phyloP scores from a whole-genome alignment of 1,140 invertebrate genomes.

The Dicyema japonicum region DNA sequence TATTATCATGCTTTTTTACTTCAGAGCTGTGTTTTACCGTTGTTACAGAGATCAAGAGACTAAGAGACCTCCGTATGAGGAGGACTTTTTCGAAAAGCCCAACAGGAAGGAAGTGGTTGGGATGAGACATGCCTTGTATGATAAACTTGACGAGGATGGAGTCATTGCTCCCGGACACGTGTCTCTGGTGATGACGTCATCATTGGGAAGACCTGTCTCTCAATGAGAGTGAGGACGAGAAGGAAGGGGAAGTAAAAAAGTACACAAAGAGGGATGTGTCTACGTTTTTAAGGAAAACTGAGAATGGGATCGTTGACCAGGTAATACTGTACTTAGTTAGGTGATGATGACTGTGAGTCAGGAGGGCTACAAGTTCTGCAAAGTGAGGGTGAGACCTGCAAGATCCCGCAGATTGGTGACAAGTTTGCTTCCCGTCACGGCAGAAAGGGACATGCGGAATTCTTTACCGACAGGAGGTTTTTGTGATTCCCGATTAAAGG shows the following conservation, averaged over 20 bases:
- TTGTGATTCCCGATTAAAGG: too few relatives aligned
- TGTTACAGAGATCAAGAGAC: constrained; percentile 87
- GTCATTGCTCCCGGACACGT: constrained; percentile 80
- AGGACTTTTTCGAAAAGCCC: constrained; percentile 90
- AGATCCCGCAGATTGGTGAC: constrained; percentile 90
- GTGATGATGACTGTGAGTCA: constrained; percentile 71
- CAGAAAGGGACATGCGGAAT: constrained; percentile 93
- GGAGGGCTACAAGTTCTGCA: constrained; percentile 91
- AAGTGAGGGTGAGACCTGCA: constrained; percentile 84
- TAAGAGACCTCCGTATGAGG: constrained; percentile 64
- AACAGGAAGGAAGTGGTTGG: constrained; percentile 31
- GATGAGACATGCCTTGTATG: constrained; percentile 86
- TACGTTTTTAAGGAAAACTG: constrained; percentile 73
- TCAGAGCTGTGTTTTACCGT: constrained; percentile 70
- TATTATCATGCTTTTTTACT: constrained; percentile 8
- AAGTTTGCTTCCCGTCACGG: constrained; percentile 92
- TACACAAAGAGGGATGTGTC: constrained; percentile 78
- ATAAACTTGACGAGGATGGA: constrained; percentile 88
- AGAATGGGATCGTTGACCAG: constrained; percentile 92
- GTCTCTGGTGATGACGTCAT: constrained; percentile 95
- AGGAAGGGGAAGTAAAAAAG: too few relatives aligned
- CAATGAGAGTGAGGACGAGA: constrained; percentile 75
- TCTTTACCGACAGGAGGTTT: constrained; percentile 69
- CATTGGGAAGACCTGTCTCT: constrained; percentile 84
- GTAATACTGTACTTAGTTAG: too few relatives aligned